Conservation (phyloP, 2,797 vertebrate genomes). For the Hipposideros larvatus region DNA sequence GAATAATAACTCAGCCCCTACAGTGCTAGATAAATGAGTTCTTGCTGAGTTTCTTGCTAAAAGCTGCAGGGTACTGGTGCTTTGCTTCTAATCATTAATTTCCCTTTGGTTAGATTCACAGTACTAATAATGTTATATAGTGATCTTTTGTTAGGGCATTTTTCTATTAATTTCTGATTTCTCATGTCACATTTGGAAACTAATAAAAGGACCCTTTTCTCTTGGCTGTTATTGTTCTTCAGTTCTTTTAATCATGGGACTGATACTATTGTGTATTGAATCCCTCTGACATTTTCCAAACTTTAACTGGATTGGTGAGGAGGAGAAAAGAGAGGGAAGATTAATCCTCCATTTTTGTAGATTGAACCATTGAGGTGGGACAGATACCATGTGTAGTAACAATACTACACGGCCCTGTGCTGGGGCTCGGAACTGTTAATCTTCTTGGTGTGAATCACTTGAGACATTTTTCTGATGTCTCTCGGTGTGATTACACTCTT, state of each 20-base stretch:
- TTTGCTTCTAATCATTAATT: conserved; percentile 65
- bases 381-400: not conserved
- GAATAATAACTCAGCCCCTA: not conserved
- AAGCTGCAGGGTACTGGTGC: conserved; percentile 2
- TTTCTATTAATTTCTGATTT: conserved; percentile 71
- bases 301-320: not conserved
- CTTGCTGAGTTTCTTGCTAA: conserved; percentile 53
- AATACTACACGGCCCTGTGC: not conserved
- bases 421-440: not conserved
- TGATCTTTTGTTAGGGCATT: conserved; percentile 32
- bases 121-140: conserved; percentile 57
- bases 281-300: not conserved
- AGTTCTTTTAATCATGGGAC: conserved; percentile 25
- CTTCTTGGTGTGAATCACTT: conserved; percentile 54
- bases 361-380: conserved; percentile 39
- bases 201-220: conserved; percentile 45
- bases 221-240: not conserved
- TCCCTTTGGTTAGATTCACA: conserved; percentile 53
- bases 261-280: conserved; percentile 13
- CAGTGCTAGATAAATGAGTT: conserved; percentile 50
- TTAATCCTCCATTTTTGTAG: not conserved
- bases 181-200: conserved; percentile 50
- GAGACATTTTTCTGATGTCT: conserved; percentile 38
- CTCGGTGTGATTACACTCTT: conserved; percentile 27
- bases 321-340: not conserved